Evolutionary conservation across 2,888 invertebrate genomes (phyloP).

Genomic region (Hofmannophila pseudospretella): DNA sequence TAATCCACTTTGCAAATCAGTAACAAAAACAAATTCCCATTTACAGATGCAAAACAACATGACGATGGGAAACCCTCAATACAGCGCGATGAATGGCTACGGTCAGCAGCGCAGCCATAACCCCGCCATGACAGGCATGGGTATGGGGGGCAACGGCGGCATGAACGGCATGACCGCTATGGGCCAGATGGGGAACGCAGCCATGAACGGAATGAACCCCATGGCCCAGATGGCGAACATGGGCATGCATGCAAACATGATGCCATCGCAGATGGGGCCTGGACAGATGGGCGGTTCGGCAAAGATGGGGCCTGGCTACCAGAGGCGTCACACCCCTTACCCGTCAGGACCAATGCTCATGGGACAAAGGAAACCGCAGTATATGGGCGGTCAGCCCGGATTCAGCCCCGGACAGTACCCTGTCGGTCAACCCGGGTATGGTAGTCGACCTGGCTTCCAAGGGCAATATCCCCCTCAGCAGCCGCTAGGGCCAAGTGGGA

Average conservation of each 20-base stretch:
- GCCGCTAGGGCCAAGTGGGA: slow-evolving; percentile 77
- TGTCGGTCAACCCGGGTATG: slow-evolving; percentile 65
- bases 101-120: slow-evolving; percentile 78
- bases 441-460: slow-evolving; percentile 77
- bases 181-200: slow-evolving; percentile 78
- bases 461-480: slow-evolving; percentile 83
- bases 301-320: slow-evolving; percentile 84
- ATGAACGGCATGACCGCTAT: slow-evolving; percentile 81
- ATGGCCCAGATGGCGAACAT: slow-evolving; percentile 87
- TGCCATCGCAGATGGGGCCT: slow-evolving; percentile 82
- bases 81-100: slow-evolving; percentile 79
- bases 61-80: slow-evolving; percentile 81
- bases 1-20: no score
- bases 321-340: slow-evolving; percentile 90
- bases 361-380: slow-evolving; percentile 85
- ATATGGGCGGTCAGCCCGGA: slow-evolving; percentile 74
- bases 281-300: slow-evolving; percentile 82
- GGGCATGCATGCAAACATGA: slow-evolving; percentile 84
- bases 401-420: slow-evolving; percentile 74
- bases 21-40: slow-evolving; percentile 4
- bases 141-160: slow-evolving; percentile 72
- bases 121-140: slow-evolving; percentile 74
- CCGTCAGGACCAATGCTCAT: slow-evolving; percentile 92
- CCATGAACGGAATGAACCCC: slow-evolving; percentile 85
- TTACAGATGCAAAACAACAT: slow-evolving; percentile 82